Base-by-base conservation (phyloP, 2,113 vertebrate species). In the Stegastes partitus region DNA sequence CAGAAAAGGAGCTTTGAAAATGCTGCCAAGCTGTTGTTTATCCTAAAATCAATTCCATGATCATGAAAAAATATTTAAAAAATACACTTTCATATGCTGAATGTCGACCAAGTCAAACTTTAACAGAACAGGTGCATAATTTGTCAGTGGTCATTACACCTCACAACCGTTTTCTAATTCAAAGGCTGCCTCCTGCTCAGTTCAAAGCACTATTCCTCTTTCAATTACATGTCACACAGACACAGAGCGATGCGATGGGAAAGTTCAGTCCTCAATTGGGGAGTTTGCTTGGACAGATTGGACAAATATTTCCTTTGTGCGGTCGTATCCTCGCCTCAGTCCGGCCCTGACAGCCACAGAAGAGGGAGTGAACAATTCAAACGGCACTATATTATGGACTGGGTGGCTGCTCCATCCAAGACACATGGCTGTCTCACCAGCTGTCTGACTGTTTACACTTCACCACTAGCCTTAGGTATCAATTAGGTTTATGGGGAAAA, bases 261-360 rank as follows among this genome's bases (percentile, higher is more conserved):
- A 95, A 93, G 92, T 92, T 92, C 83, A 85, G 73, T 75, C 84
- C 84, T 88, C 91, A 87, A 90, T 90, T 84, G 87, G 83, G 55
- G 79, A 87, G 89, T 91, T 90, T 92, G 93, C 93, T 93, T 92
- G 92, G 91, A 94, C 87, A 92, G 89, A 91, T 92, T 93, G 91
- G 91, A 92, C 93, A 94, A 95, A 95, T 93, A 94, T 93, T 92
- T 93, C 91, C 81, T 93, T 92, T 95, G 94, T 92, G 89, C 34
- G 89, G 90, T 87, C 15, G 76, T 91, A 84, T 90, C 88, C 91
- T 90, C 19, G 78, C 88, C 80, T 91, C 77, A 85, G 86, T 89
- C 87, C 67, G 55, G 74, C 81, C 87, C 87, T 87, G 89, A 93
- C 93, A 92, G 89, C 81, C 87, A 82, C 77, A 86, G 85, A 82